phyloP scores from a whole-genome alignment of 2,113 vertebrate genomes.

The Pseudopipra pipra region DNA sequence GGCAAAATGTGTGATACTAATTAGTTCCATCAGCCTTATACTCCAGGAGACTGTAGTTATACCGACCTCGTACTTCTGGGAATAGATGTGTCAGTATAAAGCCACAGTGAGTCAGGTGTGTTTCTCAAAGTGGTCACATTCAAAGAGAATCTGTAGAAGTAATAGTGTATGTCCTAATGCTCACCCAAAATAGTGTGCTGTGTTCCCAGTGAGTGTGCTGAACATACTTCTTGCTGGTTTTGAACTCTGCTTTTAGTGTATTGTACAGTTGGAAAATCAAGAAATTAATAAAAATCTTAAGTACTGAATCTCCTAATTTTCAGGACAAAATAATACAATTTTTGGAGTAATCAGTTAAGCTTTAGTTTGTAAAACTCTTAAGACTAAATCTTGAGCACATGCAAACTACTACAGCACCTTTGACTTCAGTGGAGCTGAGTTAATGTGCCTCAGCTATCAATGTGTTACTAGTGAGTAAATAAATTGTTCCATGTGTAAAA shows the following conservation, averaged over 20 bases:
- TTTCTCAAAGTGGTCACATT: fast-evolving
- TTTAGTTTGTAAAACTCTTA: neutral
- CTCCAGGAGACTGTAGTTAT: neutral
- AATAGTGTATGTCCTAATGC: neutral
- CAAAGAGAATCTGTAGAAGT: neutral
- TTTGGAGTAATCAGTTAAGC: neutral
- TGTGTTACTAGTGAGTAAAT: neutral
- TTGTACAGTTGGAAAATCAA: neutral
- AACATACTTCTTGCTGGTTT: neutral
- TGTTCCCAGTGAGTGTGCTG: neutral
- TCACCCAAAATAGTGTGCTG: neutral
- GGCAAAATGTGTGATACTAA: neutral
- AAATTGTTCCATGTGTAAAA: neutral
- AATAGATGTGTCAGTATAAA: neutral
- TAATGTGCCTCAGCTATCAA: neutral
- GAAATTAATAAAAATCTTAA: neutral
- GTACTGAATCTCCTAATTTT: neutral
- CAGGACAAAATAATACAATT: neutral
- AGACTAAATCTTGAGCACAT: neutral
- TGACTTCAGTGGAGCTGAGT: neutral
- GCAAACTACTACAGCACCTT: neutral
- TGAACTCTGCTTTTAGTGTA: neutral
- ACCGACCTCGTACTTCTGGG: neutral
- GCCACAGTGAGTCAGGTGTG: neutral
- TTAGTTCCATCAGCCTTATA: neutral